These are phyloP conservation scores for Drosophila kepulauana DNA, from an alignment of 1,140 invertebrate genomes.

Conservation along the genomic window DNA sequence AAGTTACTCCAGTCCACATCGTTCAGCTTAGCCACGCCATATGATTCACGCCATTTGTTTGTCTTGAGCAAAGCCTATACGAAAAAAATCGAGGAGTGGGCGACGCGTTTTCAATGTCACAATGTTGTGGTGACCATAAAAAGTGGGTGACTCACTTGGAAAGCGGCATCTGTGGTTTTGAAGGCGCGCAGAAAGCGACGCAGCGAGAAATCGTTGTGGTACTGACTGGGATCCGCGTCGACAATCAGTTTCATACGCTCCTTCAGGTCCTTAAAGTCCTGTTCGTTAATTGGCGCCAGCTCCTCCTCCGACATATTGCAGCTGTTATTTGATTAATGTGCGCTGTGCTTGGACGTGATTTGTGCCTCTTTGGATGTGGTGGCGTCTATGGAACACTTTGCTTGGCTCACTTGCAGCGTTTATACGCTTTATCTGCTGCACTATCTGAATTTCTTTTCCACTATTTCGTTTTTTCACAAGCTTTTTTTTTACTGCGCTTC, in stretches of 20 bases:
- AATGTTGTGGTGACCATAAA: conserved; percentile 16
- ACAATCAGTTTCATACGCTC: conserved; percentile 89
- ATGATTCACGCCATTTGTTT: conserved; percentile 91
- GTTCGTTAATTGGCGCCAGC: conserved; percentile 86
- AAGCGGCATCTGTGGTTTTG: conserved; percentile 89
- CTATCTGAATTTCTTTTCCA: conserved; percentile 8
- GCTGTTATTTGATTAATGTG: conserved; percentile 9
- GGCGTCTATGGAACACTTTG: not conserved
- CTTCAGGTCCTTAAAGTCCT: conserved; percentile 88
- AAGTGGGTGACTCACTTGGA: conserved; percentile 86
- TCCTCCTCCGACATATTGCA: conserved; percentile 85
- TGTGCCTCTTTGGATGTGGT: not conserved
- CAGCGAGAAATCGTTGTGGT: conserved; percentile 90
- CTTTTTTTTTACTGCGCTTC: conserved; percentile 49
- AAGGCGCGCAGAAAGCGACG: conserved; percentile 89
- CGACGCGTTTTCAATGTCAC: conserved; percentile 29
- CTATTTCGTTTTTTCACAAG: conserved; percentile 42
- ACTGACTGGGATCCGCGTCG: conserved; percentile 89
- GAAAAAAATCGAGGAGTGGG: conserved; percentile 6
- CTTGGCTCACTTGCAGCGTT: not conserved
- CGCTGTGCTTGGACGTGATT: not conserved
- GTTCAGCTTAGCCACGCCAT: conserved; percentile 87
- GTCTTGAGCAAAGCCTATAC: conserved; percentile 90
- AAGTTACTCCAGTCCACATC: conserved; percentile 88
- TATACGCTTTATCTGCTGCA: conserved; percentile 6